These are phyloP conservation scores for Xenopus laevis DNA, from an alignment of 2,113 vertebrate species.

Conservation along the genomic window DNA sequence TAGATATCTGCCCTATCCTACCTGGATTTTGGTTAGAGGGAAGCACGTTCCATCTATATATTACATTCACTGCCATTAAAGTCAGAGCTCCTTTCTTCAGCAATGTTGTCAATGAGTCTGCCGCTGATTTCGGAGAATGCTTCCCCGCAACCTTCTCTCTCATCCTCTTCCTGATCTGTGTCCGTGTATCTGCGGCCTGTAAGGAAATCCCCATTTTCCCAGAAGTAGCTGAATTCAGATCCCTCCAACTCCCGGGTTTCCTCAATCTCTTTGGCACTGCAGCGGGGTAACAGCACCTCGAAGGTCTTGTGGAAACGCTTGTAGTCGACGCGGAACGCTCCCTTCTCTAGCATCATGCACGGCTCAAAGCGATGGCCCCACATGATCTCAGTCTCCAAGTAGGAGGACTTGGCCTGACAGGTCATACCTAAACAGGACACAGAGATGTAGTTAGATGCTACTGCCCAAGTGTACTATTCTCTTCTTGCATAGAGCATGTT, in stretches of 20 bases:
- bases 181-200: constrained; percentile 23
- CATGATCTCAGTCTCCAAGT: constrained; percentile 48
- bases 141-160: constrained; percentile 3
- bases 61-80: constrained; percentile 37
- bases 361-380: constrained; percentile 51
- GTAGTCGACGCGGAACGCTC: constrained; percentile 48
- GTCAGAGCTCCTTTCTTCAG: constrained; percentile 39
- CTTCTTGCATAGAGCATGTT: too few species aligned
- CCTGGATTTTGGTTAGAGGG: too few species aligned
- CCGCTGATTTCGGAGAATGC: background rate
- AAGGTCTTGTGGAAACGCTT: constrained; percentile 52
- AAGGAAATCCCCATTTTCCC: constrained; percentile 31
- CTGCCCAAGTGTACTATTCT: too few species aligned
- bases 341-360: constrained; percentile 52
- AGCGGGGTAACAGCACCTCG: constrained; percentile 49
- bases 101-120: constrained; percentile 47
- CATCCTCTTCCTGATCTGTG: constrained; percentile 29
- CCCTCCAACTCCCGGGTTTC: constrained; percentile 32
- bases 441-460: background rate
- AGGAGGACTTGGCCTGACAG: constrained; percentile 50
- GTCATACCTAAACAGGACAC: constrained; percentile 42
- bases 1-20: too few species aligned
- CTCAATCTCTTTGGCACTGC: constrained; percentile 48
- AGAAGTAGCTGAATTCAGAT: constrained; percentile 32
- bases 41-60: background rate